Percentiles rank a stretch among this genome's conserved stretches.
phyloP scores from a whole-genome alignment of 37 sponge, comb jelly and placozoan genomes.

The Geodia barretti region DNA sequence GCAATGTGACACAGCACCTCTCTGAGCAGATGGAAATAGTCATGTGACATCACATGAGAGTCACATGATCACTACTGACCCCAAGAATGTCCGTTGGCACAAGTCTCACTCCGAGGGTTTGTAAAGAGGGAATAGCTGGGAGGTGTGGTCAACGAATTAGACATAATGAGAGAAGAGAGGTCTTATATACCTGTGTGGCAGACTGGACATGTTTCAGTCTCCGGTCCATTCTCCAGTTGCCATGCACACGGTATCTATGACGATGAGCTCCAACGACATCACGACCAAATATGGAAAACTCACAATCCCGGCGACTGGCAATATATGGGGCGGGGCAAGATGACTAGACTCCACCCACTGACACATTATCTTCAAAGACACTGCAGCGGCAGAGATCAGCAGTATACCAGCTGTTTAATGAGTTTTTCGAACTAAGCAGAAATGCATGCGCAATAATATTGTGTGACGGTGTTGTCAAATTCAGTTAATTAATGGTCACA shows the following conservation, averaged over 20 bases:
- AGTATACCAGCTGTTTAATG: background rate
- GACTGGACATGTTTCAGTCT: background rate
- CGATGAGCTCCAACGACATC: no score
- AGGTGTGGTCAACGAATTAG: background rate
- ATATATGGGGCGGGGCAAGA: background rate
- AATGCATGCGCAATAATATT: no score
- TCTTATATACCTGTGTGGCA: background rate
- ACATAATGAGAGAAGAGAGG: no score
- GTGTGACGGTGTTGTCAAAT: no score
- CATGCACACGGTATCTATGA: no score
- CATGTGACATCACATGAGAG: background rate
- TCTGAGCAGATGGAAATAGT: background rate
- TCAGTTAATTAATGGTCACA: background rate
- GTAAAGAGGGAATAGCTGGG: background rate
- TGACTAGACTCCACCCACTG: background rate
- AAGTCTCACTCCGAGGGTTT: background rate
- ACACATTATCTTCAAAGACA: background rate
- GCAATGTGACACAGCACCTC: constrained; percentile 16
- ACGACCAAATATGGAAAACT: no score
- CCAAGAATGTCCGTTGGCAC: constrained; percentile 24
- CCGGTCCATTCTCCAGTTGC: background rate
- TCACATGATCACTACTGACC: background rate
- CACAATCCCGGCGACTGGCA: no score
- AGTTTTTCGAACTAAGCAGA: no score
- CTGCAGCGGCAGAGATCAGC: background rate